Base-by-base conservation (phyloP, 2,113 vertebrate genomes). In the Chaetops frenatus region DNA sequence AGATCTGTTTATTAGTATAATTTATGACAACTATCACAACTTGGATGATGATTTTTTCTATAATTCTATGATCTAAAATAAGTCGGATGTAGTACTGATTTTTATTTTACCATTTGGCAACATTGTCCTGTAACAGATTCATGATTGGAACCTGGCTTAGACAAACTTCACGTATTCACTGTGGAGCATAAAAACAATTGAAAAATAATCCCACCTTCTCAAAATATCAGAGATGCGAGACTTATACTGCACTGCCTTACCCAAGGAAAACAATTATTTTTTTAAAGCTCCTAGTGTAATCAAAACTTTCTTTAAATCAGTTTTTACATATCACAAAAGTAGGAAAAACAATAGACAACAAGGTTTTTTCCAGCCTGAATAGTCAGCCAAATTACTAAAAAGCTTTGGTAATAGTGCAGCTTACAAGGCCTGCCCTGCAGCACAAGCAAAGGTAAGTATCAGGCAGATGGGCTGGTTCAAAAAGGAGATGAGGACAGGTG, bases 401-500 rank as follows among this genome's bases (percentile, higher is more conserved):
- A 17, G 18, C 35, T 54, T 73, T 16, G 54, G 51, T 81, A 76
- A 51, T 9, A 80, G 80, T 8, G 1, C 70, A 87, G 48, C 69
- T 22, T 42, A 25, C 12, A 18, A 69, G 35, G 42, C 54, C 31
- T 65, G 70, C 23, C 50, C 58, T 56, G 66, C 56, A 88, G 81
- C 38, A 40, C 48, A 78, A 54, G 60, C 77, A 66, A 85, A 91
- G 65, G 93, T 84, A 96, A 92, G 33, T 91, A 82, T 33, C 67
- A 82, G 74, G 79, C 94, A 92, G 92, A 88, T 77, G 86, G 45
- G 44, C 51, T 56, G 48, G 60, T 67, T 90, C 64, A 81, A 38
- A 78, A 81, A 92, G 79, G 76, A 86, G 47, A 62, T 31, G 38
- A 73, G 88, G 88, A 88, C 94, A 97, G 96, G 96, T 95, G 91